Base-by-base conservation (phyloP, 2,113 vertebrate species). In the Onychorhynchus coronatus region DNA sequence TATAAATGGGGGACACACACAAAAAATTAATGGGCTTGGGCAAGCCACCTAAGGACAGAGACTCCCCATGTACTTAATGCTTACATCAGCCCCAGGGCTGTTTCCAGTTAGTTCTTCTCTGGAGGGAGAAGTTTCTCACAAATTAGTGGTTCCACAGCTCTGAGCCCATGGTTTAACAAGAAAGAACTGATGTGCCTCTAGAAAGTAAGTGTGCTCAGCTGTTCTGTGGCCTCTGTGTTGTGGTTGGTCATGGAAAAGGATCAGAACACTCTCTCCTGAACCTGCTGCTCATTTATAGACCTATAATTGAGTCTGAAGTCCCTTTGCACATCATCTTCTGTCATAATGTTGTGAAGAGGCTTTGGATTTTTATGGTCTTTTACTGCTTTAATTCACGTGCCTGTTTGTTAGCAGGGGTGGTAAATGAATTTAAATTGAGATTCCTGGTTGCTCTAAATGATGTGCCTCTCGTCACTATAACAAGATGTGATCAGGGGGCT, bases 21-120 rank as follows among this genome's bases (percentile, higher is more conserved):
- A 85, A 83, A 95, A 88, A 93, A 94, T 91, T 90, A 97, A 97
- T 97, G 89, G 95, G 85, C 86, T 83, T 68, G 77, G 77, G 73
- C 73, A 92, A 96, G 96, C 70, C 93, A 96, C 95, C 84, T 96
- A 96, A 94, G 94, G 95, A 95, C 97, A 97, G 93, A 96, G 95
- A 74, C 95, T 94, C 74, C 83, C 96, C 89, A 37, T 59, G 93
- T 96, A 91, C 73, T 95, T 91, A 93, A 75, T 96, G 95, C 95
- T 94, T 95, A 67, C 85, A 93, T 96, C 94, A 95, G 93, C 88
- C 88, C 11, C 7, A 91, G 91, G 91, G 80, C 94, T 94, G 80
- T 92, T 96, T 91, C 85, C 89, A 90, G 91, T 94, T 91, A 95
- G 76, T 61, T 95, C 74, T 91, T 96, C 89, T 95, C 85, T 93